These are phyloP conservation scores for Fukomys damarensis DNA, from an alignment of 2,113 vertebrate genomes.

Conservation along the genomic window DNA sequence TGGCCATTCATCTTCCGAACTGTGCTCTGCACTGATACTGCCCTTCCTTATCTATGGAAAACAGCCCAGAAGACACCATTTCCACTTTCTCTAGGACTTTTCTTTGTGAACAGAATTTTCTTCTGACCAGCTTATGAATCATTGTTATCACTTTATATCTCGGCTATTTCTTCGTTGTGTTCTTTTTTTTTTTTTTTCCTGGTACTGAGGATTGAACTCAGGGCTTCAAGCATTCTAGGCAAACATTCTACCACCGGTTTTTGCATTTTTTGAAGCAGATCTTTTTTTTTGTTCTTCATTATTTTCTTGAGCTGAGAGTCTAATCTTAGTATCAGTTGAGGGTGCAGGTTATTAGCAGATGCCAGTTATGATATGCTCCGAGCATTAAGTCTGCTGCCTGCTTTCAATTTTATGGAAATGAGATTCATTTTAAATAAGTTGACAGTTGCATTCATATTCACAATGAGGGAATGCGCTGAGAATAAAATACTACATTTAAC, in stretches of 20 bases:
- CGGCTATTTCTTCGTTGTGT: not conserved
- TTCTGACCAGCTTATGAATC: not conserved
- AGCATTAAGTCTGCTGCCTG: not conserved
- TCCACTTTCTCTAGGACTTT: not conserved
- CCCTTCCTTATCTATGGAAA: not conserved
- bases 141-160: not conserved
- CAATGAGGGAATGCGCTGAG: not conserved
- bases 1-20: not conserved
- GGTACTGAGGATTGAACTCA: not conserved
- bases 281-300: not conserved
- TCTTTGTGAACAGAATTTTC: not conserved
- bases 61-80: not conserved
- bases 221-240: not conserved
- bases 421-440: not conserved
- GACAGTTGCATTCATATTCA: not conserved
- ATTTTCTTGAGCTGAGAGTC: not conserved
- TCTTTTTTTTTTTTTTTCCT: not conserved
- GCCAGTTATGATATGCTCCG: not conserved
- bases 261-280: not conserved
- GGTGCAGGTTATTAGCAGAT: not conserved
- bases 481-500: not conserved
- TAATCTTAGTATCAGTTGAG: not conserved
- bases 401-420: conserved; percentile 22
- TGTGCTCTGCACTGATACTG: accelerated
- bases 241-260: not conserved